These are phyloP conservation scores for Hydrocynus forskahlii DNA, from an alignment of 2,797 vertebrate genomes.

Conservation along the genomic window DNA sequence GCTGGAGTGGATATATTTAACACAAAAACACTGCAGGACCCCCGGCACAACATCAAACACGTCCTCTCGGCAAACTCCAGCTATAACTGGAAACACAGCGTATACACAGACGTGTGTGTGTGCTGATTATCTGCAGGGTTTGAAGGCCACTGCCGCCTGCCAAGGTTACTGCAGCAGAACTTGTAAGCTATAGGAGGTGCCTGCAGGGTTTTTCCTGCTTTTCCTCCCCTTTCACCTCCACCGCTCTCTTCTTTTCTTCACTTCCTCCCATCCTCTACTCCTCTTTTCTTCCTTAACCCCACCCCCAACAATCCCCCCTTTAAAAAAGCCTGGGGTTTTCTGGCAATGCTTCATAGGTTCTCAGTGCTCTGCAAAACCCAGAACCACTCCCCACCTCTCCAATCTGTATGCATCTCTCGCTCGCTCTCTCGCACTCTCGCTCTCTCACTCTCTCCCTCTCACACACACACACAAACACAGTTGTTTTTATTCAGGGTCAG, in stretches of 20 bases:
- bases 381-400: neutral
- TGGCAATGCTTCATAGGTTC: slow-evolving; percentile 59
- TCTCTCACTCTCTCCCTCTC: no score
- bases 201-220: slow-evolving; percentile 32
- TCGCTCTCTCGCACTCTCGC: no score
- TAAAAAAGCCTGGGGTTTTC: slow-evolving; percentile 55
- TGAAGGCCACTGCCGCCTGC: slow-evolving; percentile 9
- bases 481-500: neutral
- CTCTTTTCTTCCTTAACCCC: neutral
- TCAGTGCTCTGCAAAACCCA: slow-evolving; percentile 47
- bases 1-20: neutral
- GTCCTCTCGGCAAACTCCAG: neutral
- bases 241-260: slow-evolving; percentile 28
- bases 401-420: neutral
- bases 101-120: no score
- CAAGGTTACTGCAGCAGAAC: slow-evolving; percentile 26
- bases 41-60: neutral
- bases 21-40: neutral
- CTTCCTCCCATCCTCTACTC: slow-evolving; percentile 30
- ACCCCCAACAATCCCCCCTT: slow-evolving; percentile 17
- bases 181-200: slow-evolving; percentile 29
- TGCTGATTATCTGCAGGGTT: slow-evolving; percentile 2
- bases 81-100: neutral
- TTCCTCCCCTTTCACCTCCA: slow-evolving; percentile 6
- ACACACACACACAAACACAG: neutral